These are phyloP conservation scores for Tragelaphus imberbis DNA, from an alignment of 2,113 vertebrate species.

Conservation along the genomic window DNA sequence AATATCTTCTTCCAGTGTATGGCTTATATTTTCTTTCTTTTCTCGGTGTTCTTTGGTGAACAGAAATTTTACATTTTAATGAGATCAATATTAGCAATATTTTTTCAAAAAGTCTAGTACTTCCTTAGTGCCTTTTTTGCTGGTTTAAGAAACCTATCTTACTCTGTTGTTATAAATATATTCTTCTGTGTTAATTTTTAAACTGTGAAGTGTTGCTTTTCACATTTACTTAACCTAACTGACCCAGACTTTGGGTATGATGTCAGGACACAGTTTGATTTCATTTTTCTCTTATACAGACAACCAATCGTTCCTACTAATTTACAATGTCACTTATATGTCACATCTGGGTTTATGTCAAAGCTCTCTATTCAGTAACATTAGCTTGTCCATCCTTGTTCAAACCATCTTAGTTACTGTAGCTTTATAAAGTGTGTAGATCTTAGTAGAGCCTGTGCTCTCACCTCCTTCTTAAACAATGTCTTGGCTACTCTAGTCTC, in stretches of 20 bases:
- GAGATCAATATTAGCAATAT: not conserved
- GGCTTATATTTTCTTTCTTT: not conserved
- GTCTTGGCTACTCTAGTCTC: not conserved
- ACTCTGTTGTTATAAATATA: not conserved
- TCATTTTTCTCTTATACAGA: not conserved
- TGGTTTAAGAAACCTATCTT: not conserved
- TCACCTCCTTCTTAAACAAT: not conserved
- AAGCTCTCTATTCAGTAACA: not conserved
- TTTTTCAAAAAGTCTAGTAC: not conserved
- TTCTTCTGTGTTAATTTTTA: not conserved
- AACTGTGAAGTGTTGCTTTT: not conserved
- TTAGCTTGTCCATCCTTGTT: not conserved
- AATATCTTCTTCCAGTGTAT: not conserved
- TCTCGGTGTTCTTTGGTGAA: not conserved
- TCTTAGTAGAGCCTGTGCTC: not conserved
- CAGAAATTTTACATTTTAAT: constrained; percentile 35
- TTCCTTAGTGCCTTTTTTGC: constrained; percentile 41
- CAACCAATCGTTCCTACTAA: not conserved
- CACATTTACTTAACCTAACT: not conserved
- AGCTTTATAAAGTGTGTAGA: not conserved
- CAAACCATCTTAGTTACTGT: not conserved
- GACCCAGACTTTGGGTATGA: not conserved
- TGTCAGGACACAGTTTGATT: not conserved
- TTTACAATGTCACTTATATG: not conserved
- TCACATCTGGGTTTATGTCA: not conserved